Evolutionary conservation across 2,888 invertebrate species (phyloP), one percentile per base, ranked within the genome.

Genomic region (Tipula lateralis): DNA sequence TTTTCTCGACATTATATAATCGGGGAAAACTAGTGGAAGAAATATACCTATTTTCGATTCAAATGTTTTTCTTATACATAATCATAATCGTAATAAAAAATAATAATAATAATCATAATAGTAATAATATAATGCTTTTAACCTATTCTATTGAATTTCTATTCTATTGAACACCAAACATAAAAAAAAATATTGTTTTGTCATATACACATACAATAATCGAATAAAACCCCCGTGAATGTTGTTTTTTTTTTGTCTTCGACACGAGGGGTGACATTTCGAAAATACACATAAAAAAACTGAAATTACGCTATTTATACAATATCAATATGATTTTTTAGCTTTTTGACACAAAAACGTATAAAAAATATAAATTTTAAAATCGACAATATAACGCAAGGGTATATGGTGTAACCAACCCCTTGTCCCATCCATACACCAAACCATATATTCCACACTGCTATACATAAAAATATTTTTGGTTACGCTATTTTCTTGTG

Each of bases 301-400:
- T n/a, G 44, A 44, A 82, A 30, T 82, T 82, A 30, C 82, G 82
- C 82, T 82, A 82, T 82, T 82, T 82, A 30, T 32, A 29, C 32
- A 30, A 82, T 82, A 82, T 82, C 82, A 82, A 82, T 82, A 82
- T 82, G 82, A 82, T 82, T 82, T 82, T 82, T 82, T 82, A 82
- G 32, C 82, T 82, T 82, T 82, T 82, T 82, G 66, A 82, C 82
- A 82, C 82, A 82, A 82, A 30, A 82, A 30, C 29, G 29, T 29
- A 32, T 32, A 82, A 82, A 82, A 82, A 82, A 82, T 81, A 50
- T 81, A 30, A 82, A 82, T 82, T 82, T 82, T 82, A 82, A 82
- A 82, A 82, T 82, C n/a, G 16, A 82, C 29, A 2, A 82, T 82
- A 82, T 36, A 36, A 44, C 66, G 24, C 66, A 66, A 66, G 66